These are phyloP conservation scores for Rhopilema esculentum DNA, from an alignment of 30 jellyfish, hydroid and myxozoan species.

Conservation along the genomic window DNA sequence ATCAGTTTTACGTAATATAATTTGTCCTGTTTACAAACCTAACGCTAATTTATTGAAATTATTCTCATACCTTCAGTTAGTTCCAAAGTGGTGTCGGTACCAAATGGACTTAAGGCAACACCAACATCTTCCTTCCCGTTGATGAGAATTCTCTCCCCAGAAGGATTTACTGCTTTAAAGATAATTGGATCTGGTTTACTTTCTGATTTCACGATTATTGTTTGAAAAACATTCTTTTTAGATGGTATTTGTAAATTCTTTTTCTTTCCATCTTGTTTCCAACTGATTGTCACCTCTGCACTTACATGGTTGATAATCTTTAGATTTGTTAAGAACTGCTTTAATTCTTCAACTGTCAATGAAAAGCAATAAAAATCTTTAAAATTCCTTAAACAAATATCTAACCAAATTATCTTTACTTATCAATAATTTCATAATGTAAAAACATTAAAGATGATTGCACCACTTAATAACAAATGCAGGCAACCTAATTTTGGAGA, in stretches of 20 bases:
- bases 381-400: no score
- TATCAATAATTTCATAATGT: no score
- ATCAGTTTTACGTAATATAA: no score
- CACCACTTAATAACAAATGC: no score
- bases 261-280: constrained; percentile 17
- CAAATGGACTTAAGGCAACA: constrained; percentile 10
- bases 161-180: neutral
- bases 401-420: no score
- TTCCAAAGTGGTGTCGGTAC: constrained; percentile 17
- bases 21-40: no score
- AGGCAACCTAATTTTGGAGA: no score
- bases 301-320: constrained; percentile 27
- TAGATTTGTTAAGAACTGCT: constrained; percentile 13
- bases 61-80: neutral
- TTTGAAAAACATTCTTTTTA: constrained; percentile 18
- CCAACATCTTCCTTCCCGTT: neutral
- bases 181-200: constrained; percentile 3
- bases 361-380: neutral
- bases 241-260: constrained; percentile 4
- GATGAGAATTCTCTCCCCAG: constrained; percentile 1
- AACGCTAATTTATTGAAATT: neutral
- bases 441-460: no score
- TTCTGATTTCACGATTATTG: constrained; percentile 7
- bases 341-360: neutral
- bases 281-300: neutral